These are phyloP conservation scores for Glareola pratincola DNA, from an alignment of 2,113 vertebrate species.

Conservation along the genomic window DNA sequence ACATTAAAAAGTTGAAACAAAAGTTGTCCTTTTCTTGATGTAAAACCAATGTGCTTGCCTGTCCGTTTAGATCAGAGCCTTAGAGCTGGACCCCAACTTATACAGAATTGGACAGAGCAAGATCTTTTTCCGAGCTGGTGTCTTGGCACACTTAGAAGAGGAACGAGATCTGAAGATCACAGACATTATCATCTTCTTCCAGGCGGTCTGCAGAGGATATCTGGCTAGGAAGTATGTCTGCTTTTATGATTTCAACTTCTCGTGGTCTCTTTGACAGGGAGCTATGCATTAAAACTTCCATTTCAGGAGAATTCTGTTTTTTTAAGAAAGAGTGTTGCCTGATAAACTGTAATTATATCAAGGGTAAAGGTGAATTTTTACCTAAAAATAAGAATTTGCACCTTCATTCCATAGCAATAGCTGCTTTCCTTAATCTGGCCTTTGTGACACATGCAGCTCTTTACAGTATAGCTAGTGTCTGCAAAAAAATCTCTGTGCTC, in stretches of 20 bases:
- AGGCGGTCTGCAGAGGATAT: slow-evolving; percentile 94
- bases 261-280: not conserved
- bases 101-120: slow-evolving; percentile 98
- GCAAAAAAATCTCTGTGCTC: not conserved
- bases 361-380: not conserved
- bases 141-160: slow-evolving; percentile 95
- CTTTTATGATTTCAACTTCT: not conserved
- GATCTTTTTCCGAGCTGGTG: slow-evolving; percentile 97
- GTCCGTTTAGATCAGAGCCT: slow-evolving; percentile 84
- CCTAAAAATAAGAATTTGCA: not conserved
- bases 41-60: not conserved
- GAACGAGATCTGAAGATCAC: slow-evolving; percentile 98
- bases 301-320: not conserved
- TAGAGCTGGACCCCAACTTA: slow-evolving; percentile 95
- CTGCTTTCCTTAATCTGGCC: not conserved
- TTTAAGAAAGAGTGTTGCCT: not conserved
- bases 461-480: not conserved
- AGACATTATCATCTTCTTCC: slow-evolving; percentile 98
- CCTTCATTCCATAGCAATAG: not conserved
- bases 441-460: not conserved
- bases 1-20: not conserved
- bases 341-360: not conserved
- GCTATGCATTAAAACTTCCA: not conserved
- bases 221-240: slow-evolving; percentile 91
- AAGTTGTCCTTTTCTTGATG: not conserved